Evolutionary conservation across 2,888 invertebrate species (phyloP), one percentile per base, ranked within the genome.

Genomic region (Neelides folsomi): DNA sequence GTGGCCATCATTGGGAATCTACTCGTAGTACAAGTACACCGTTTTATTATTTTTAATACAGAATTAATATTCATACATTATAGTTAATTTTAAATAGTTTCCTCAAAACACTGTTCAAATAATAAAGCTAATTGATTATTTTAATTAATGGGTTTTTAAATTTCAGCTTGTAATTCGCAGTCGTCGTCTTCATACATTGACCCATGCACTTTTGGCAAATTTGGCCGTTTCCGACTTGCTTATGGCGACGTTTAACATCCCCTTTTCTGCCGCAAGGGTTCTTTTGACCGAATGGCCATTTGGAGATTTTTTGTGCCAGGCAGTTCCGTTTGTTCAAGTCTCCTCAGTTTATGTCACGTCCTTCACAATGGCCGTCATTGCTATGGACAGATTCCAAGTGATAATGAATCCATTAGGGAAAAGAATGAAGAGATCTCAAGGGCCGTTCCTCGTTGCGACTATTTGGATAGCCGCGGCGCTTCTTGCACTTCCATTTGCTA

Each of bases 171-270:
- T 77, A 2, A 66, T 72, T 35, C 66, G 71, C 19, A 75, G 74
- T 61, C 69, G 72, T 59, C 66, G 71, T 47, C 73, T 77, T 71
- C 75, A 75, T 59, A 74, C 75, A 0, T 70, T 75, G 41, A 77
- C 76, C 0, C 76, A 77, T 64, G 71, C 75, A 15, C 75, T 77
- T 65, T 73, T 77, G 53, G 73, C 74, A 15, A 77, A 77, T 61
- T 66, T 77, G 54, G 76, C 76, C 2, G 66, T 74, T 4, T 74
- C 75, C 0, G 68, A 68, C 53, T 55, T 68, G 6, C 52, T 68
- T 13, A 67, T 69, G 64, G 68, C 68, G 0, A 64, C 67, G 10
- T 64, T 72, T 41, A 73, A 72, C 57, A 70, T 73, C 19, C 50
- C 50, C 5, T 71, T 73, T 56, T 72, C 70, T 58, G 67, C 72